Conservation (phyloP, 2,113 vertebrate genomes). For the Anolis sagrei region DNA sequence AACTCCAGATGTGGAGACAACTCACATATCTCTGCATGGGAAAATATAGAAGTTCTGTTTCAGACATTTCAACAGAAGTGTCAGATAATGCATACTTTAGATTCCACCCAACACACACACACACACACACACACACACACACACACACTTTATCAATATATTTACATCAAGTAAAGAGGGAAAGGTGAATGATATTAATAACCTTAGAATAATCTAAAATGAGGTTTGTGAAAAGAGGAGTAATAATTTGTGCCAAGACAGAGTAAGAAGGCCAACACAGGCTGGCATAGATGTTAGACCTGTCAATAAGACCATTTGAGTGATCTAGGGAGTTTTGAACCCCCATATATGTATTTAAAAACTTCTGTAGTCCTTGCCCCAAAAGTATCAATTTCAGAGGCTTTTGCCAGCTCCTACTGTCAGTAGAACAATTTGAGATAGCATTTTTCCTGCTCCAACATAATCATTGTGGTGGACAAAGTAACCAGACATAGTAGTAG, state of each 20-base stretch:
- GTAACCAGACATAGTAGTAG: neutral
- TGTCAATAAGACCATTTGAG: too few species aligned
- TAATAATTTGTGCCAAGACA: neutral
- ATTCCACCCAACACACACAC: too few species aligned
- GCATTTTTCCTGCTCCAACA: too few species aligned
- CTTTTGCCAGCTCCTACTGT: neutral
- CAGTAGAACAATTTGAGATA: neutral
- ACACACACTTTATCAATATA: neutral
- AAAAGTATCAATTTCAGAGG: neutral
- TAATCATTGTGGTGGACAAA: too few species aligned
- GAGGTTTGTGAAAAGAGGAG: neutral
- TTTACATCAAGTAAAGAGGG: neutral
- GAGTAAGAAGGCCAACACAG: too few species aligned
- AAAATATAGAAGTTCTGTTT: neutral
- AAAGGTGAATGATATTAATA: neutral
- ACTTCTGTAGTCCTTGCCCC: too few species aligned
- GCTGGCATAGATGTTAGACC: too few species aligned
- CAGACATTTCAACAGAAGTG: neutral
- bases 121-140: too few species aligned
- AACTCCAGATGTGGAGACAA: slow-evolving; percentile 11
- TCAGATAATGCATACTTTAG: neutral
- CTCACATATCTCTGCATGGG: neutral
- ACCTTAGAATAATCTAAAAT: neutral
- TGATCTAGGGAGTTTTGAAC: too few species aligned
- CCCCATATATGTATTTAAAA: too few species aligned